Base-by-base conservation (phyloP, 1,140 invertebrate species). In the Zaprionus camerounensis region DNA sequence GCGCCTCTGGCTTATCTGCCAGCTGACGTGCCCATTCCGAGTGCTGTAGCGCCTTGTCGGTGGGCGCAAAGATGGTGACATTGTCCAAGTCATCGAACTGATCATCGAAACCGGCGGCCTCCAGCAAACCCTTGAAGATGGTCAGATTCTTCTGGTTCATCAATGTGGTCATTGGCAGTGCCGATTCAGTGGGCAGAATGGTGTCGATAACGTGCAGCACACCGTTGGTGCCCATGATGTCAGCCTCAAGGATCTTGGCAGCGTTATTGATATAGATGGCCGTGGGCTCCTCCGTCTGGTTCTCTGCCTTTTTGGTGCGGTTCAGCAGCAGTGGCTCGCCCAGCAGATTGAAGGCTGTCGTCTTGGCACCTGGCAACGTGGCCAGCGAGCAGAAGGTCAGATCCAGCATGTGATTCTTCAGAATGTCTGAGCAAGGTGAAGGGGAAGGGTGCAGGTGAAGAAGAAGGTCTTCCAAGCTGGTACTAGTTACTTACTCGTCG, bases 171-270 rank as follows among this genome's bases (percentile, higher is more conserved):
- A 94, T 86, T 26, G 93, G 93, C 59, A 94, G 82, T 0, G 93
- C 93, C 15, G 93, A 92, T 36, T 94, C 93, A 0, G 95, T 96
- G 66, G 95, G 94, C 55, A 96, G 92, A 17, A 96, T 91, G 11
- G 93, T 93, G 78, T 96, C 95, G 34, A 96, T 94, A 0, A 96
- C 92, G 84, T 96, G 96, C 5, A 96, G 93, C 1, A 96, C 94
- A 22, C 96, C 96, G 88, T 96, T 96, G 4, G 94, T 95, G 7
- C 95, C 95, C 84, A 94, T 93, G n/a, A 94, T 93, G 69, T 94
- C 94, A 1, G 87, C 77, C 34, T 94, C 92, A 7, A 92, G 69
- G 34, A 94, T 92, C 78, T 93, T 93, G 3, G 93, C 93, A 64
- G 91, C 90, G 22, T 88, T 91, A 65, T 94, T 94, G 24, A 94